Evolutionary conservation across 2,113 vertebrate species (phyloP).

Genomic region (Podocnemis expansa): DNA sequence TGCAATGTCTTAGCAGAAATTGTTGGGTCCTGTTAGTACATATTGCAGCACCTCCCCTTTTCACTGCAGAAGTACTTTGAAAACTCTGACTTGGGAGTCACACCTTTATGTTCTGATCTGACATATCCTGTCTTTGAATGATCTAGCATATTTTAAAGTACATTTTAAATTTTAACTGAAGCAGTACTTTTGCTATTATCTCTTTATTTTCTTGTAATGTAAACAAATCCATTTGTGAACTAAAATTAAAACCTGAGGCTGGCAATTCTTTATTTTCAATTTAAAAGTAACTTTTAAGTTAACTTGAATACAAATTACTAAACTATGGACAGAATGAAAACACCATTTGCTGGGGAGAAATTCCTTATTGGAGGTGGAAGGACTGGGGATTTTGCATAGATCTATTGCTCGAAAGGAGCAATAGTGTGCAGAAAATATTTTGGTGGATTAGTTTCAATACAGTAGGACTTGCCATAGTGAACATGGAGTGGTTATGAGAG

Average conservation of each 20-base stretch:
- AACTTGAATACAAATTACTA: slow-evolving; percentile 15
- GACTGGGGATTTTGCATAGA: neutral
- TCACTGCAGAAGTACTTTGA: neutral
- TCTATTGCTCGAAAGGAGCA: neutral
- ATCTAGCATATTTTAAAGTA: slow-evolving; percentile 29
- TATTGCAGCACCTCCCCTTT: neutral
- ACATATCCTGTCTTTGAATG: neutral
- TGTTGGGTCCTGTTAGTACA: neutral
- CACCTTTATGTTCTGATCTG: neutral
- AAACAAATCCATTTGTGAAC: slow-evolving; percentile 35
- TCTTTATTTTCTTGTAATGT: slow-evolving; percentile 21
- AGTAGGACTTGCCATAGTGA: neutral
- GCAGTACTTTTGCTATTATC: neutral
- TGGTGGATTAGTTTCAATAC: neutral
- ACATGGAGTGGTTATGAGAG: neutral
- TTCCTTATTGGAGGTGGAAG: neutral
- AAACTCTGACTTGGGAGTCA: neutral
- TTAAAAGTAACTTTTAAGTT: slow-evolving; percentile 1
- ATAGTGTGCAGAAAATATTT: neutral
- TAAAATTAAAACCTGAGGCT: slow-evolving; percentile 61
- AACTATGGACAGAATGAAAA: neutral
- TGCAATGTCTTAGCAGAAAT: neutral
- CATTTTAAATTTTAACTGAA: neutral
- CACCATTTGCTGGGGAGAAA: slow-evolving; percentile 1
- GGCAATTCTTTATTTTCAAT: slow-evolving; percentile 44